Base-by-base conservation (phyloP, 2,113 vertebrate genomes). In the Limanda limanda region DNA sequence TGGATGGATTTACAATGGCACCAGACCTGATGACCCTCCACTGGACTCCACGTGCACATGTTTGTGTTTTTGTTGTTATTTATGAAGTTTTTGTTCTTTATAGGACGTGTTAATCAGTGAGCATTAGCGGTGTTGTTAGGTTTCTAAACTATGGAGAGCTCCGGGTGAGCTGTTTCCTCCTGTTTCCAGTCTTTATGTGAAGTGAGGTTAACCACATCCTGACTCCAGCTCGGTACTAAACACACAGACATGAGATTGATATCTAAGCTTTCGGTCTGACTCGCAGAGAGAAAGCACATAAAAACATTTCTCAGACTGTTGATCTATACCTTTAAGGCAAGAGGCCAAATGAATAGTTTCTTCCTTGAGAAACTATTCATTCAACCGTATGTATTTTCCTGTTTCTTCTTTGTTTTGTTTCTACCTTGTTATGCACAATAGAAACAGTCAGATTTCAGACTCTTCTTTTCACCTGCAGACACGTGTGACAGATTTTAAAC, bases 231-330 rank as follows among this genome's bases (percentile, higher is more conserved):
- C 58, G 6, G 23, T 7, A 17, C 56, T 57, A 27, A 57, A 57
- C 56, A 25, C 54, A 56, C 56, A 57, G 56, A 57, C 56, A 27
- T 57, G 56, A 37, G 27, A 35, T 37, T 37, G 58, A 60, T 60
- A 60, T 60, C 58, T 12, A 37, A 51, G 18, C 58, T 35, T n/a
- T 37, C 17, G 8, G 14, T 60, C 25, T 31, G 14, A 17, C 15
- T 60, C 18, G 20, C 58, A 20, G 57, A 27, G 14, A 40, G 18
- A 62, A 62, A 60, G 31, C 59, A 40, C 59, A 40, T 12, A 20
- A 8, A 11, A 35, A n/a, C 51, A 54, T n/a, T 10, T n/a, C 20
- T 8, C 21, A 56, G 11, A 56, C n/a, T 11, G 18, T 4, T 60
- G 59, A 20, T 20, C 57, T 6, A 31, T 18, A 35, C 15, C 17